phyloP scores from a whole-genome alignment of 2,113 vertebrate genomes.

The Callocephalon fimbriatum region DNA sequence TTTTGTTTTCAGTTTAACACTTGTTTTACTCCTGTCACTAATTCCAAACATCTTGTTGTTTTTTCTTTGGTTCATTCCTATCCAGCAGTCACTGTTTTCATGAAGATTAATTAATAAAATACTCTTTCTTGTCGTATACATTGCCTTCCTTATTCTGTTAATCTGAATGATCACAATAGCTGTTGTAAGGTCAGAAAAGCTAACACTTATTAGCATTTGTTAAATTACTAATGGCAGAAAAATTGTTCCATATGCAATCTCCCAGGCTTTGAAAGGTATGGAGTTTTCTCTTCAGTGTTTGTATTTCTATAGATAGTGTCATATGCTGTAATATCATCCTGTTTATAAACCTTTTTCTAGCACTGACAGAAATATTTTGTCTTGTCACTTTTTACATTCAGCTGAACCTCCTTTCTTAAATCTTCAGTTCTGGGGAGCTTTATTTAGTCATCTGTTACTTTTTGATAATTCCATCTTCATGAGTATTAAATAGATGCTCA shows the following conservation, averaged over 20 bases:
- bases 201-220: background rate
- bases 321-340: background rate
- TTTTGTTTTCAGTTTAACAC: background rate
- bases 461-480: background rate
- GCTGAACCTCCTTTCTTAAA: background rate
- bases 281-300: background rate
- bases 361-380: background rate
- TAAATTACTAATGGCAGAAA: background rate
- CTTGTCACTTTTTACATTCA: background rate
- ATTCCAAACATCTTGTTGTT: accelerated
- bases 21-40: background rate
- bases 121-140: background rate
- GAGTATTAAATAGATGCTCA: background rate
- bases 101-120: background rate
- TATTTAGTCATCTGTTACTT: background rate
- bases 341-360: background rate
- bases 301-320: background rate
- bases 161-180: background rate
- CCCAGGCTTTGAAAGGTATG: background rate
- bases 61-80: background rate
- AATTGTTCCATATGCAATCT: background rate
- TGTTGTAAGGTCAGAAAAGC: background rate
- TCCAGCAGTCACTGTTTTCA: background rate
- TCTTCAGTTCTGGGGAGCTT: background rate
- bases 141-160: background rate